These are phyloP conservation scores for Styela clava DNA, from an alignment of 23 tunicate genomes.

Conservation along the genomic window DNA sequence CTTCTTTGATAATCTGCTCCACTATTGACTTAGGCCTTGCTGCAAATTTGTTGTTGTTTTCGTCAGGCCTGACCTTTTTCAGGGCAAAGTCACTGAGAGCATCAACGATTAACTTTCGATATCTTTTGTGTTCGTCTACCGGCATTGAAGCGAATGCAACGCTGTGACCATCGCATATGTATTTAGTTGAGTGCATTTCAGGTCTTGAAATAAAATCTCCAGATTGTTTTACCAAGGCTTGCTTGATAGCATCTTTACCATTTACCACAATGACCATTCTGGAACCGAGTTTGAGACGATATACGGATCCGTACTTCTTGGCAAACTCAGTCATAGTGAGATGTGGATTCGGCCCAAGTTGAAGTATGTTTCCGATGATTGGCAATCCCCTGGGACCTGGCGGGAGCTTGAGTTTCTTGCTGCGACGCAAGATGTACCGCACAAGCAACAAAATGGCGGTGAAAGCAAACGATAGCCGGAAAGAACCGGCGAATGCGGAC, in stretches of 20 bases:
- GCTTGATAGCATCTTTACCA: conserved; percentile 54
- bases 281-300: conserved; percentile 53
- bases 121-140: conserved; percentile 31
- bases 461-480: conserved; percentile 14
- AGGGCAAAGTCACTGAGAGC: conserved; percentile 42
- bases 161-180: conserved; percentile 38
- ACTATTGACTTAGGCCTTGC: neutral
- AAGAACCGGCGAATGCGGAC: conserved; percentile 7
- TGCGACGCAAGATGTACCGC: neutral
- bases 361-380: conserved; percentile 57
- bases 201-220: conserved; percentile 45
- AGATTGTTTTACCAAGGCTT: conserved; percentile 37
- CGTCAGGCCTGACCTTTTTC: neutral
- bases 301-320: conserved; percentile 46
- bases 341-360: conserved; percentile 45
- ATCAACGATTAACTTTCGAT: conserved; percentile 27
- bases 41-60: neutral
- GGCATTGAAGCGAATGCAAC: conserved; percentile 36
- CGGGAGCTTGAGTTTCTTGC: conserved; percentile 31
- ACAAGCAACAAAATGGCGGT: conserved; percentile 6
- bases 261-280: conserved; percentile 47
- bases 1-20: neutral
- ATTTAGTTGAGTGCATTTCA: conserved; percentile 1
- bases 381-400: conserved; percentile 49
- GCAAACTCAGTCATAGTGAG: conserved; percentile 52